phyloP scores from a whole-genome alignment of 1,140 invertebrate species.

The Hirudo medicinalis region DNA sequence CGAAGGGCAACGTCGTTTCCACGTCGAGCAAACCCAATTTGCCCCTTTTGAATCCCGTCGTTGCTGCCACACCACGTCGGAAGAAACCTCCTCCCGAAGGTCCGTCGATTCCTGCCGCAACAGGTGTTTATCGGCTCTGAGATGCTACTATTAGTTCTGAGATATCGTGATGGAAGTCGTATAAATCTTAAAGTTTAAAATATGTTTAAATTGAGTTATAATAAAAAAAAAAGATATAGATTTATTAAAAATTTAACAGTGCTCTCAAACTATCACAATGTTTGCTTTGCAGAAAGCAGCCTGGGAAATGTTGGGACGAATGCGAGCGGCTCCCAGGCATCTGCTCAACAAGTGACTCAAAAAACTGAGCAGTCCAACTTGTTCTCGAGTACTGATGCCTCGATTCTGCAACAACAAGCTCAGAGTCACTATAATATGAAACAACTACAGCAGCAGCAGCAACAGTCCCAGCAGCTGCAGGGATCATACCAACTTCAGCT shows the following conservation, averaged over 20 bases:
- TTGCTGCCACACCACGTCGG: not conserved
- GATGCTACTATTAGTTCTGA: too few species aligned
- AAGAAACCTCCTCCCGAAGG: not conserved
- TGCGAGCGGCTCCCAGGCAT: too few species aligned
- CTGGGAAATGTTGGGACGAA: too few species aligned
- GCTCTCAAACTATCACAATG: too few species aligned
- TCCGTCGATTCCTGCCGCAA: not conserved
- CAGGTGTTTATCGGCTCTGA: not conserved
- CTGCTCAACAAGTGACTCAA: too few species aligned
- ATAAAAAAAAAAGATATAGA: too few species aligned
- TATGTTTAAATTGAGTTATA: too few species aligned
- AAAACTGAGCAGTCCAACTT: too few species aligned
- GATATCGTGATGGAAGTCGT: too few species aligned
- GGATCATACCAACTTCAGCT: slow-evolving; percentile 24
- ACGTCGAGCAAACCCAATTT: slow-evolving; percentile 34
- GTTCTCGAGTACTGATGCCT: not conserved
- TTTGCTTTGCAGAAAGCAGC: too few species aligned
- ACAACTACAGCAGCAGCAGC: slow-evolving; percentile 24
- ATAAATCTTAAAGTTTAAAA: too few species aligned
- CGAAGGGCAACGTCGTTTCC: slow-evolving; percentile 51
- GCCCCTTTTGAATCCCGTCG: slow-evolving; percentile 32
- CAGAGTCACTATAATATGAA: slow-evolving; percentile 18
- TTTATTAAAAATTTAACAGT: too few species aligned
- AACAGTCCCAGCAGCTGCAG: slow-evolving; percentile 24
- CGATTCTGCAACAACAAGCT: not conserved